phyloP scores from a whole-genome alignment of 2,888 invertebrate species.

The Sphaeridia pumilis region DNA sequence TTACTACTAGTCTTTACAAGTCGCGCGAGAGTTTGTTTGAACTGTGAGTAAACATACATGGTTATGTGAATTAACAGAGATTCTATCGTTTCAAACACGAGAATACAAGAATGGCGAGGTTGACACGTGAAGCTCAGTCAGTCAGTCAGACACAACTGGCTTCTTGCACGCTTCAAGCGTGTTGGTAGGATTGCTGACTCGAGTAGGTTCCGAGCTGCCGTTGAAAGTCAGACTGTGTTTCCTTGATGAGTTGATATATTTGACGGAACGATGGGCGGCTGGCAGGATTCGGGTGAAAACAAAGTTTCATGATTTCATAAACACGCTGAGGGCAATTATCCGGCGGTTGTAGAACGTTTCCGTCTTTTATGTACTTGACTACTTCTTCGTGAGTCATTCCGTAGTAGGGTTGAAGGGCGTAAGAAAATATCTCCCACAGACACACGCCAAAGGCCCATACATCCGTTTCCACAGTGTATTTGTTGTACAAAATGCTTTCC shows the following conservation, averaged over 20 bases:
- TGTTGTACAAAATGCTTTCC: slow-evolving; percentile 90
- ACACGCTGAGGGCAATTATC: slow-evolving; percentile 62
- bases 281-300: slow-evolving; percentile 78
- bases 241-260: slow-evolving; percentile 66
- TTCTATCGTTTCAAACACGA: too few relatives aligned
- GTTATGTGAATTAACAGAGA: too few relatives aligned
- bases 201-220: slow-evolving; percentile 33
- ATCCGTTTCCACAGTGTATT: slow-evolving; percentile 90
- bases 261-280: slow-evolving; percentile 75
- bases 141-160: too few relatives aligned
- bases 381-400: slow-evolving; percentile 97
- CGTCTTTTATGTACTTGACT: slow-evolving; percentile 75
- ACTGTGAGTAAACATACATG: too few relatives aligned
- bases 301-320: slow-evolving; percentile 84
- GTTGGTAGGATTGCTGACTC: slow-evolving; percentile 33
- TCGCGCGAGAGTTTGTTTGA: too few relatives aligned
- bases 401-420: slow-evolving; percentile 90
- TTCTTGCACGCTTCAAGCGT: too few relatives aligned
- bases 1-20: too few relatives aligned
- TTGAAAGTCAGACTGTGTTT: slow-evolving; percentile 45
- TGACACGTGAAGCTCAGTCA: too few relatives aligned
- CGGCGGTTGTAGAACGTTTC: slow-evolving; percentile 77
- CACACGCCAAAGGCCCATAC: slow-evolving; percentile 97
- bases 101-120: too few relatives aligned
- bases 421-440: slow-evolving; percentile 94